phyloP scores from a whole-genome alignment of 1,140 invertebrate species.

The Rhyacophila brunnea region DNA sequence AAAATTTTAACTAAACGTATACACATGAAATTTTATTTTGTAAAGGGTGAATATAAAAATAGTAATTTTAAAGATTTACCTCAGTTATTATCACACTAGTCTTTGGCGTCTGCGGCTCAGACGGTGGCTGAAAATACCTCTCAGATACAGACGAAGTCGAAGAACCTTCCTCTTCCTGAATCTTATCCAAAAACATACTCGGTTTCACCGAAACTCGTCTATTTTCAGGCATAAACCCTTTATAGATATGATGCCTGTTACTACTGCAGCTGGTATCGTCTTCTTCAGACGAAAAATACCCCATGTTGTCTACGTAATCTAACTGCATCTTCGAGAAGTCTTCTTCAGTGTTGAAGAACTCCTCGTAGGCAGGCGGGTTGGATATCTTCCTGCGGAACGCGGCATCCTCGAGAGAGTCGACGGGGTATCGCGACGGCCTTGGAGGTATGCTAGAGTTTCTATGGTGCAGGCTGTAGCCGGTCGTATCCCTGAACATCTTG shows the following conservation, averaged over 20 bases:
- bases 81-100: too few species aligned
- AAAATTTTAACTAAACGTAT: too few species aligned
- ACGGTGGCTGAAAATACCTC: background rate
- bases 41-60: too few species aligned
- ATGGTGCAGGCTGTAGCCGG: constrained; percentile 6
- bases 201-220: constrained; percentile 30
- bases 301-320: constrained; percentile 28
- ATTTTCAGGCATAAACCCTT: constrained; percentile 28
- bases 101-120: too few species aligned
- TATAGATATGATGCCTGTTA: constrained; percentile 17
- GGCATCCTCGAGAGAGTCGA: constrained; percentile 5
- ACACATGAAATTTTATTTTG: too few species aligned
- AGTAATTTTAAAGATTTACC: too few species aligned
- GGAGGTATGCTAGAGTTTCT: background rate
- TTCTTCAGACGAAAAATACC: constrained; percentile 22
- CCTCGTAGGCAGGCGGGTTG: background rate
- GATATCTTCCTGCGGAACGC: constrained; percentile 13
- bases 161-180: constrained; percentile 25
- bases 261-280: background rate
- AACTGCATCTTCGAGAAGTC: constrained; percentile 10
- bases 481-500: constrained; percentile 28
- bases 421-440: background rate
- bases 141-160: constrained; percentile 4
- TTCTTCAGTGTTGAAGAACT: background rate
- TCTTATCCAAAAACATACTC: constrained; percentile 17